Percentiles rank a stretch among this genome's conserved stretches.
phyloP scores from a whole-genome alignment of 2,797 vertebrate species.

The Carduelis carduelis region DNA sequence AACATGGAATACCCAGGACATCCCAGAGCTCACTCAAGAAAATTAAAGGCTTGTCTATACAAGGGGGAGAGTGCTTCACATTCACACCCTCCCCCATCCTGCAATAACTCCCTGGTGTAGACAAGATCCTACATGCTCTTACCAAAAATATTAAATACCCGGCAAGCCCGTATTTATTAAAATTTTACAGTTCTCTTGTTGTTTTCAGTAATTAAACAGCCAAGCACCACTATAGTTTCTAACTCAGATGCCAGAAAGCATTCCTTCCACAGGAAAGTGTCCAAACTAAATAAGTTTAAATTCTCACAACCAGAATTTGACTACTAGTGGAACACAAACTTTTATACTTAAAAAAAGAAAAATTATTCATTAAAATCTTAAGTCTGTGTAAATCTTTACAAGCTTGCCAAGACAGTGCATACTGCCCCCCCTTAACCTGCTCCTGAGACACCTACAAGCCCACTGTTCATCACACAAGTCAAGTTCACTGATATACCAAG shows the following conservation, averaged over 20 bases:
- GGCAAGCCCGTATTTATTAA: slow-evolving; percentile 17
- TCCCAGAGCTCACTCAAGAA: neutral
- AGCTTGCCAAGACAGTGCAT: neutral
- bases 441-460: neutral
- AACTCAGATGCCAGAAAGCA: neutral
- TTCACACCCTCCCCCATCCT: neutral
- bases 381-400: neutral
- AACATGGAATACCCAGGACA: neutral
- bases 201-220: slow-evolving; percentile 16
- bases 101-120: neutral
- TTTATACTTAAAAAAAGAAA: neutral
- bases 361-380: neutral
- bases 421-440: neutral
- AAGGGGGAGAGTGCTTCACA: neutral
- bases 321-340: neutral
- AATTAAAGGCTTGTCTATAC: neutral
- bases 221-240: neutral
- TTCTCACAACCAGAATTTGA: neutral
- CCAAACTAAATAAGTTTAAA: neutral
- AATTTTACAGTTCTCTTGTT: slow-evolving; percentile 10
- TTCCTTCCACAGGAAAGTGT: neutral
- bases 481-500: neutral
- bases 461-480: accelerated
- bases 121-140: slow-evolving; percentile 23
- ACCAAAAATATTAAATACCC: slow-evolving; percentile 38